Evolutionary conservation across 2,113 vertebrate genomes (phyloP).

Genomic region (Hemiprocne comata): DNA sequence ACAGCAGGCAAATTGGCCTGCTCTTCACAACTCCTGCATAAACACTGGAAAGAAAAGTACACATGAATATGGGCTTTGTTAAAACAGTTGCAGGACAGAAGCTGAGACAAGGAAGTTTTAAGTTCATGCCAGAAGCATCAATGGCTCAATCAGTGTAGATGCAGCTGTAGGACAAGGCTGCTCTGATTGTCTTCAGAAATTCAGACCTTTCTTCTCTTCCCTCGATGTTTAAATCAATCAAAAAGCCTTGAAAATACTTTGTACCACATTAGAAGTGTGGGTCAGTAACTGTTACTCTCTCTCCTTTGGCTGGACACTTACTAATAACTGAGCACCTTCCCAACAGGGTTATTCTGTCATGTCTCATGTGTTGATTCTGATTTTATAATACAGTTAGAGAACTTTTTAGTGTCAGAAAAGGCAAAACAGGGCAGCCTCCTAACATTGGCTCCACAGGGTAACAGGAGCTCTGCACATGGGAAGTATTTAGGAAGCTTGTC

Average conservation of each 20-base stretch:
- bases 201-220: not conserved
- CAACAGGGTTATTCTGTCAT: not conserved
- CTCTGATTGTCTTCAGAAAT: not conserved
- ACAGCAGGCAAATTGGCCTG: not conserved
- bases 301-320: not conserved
- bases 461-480: not conserved
- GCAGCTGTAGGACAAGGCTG: not conserved
- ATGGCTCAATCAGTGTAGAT: not conserved
- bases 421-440: not conserved
- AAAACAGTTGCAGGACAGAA: not conserved
- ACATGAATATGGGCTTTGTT: not conserved
- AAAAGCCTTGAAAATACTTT: not conserved
- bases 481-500: not conserved
- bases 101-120: not conserved
- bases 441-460: too few species aligned
- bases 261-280: not conserved
- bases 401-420: not conserved
- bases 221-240: not conserved
- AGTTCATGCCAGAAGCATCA: not conserved
- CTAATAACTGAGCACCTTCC: not conserved
- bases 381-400: not conserved
- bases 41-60: not conserved
- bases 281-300: not conserved
- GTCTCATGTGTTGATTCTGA: not conserved
- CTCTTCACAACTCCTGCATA: not conserved